Evolutionary conservation across 2,888 invertebrate species (phyloP), one percentile per base, ranked within the genome.

Genomic region (Himalopsyche kuldschensis): DNA sequence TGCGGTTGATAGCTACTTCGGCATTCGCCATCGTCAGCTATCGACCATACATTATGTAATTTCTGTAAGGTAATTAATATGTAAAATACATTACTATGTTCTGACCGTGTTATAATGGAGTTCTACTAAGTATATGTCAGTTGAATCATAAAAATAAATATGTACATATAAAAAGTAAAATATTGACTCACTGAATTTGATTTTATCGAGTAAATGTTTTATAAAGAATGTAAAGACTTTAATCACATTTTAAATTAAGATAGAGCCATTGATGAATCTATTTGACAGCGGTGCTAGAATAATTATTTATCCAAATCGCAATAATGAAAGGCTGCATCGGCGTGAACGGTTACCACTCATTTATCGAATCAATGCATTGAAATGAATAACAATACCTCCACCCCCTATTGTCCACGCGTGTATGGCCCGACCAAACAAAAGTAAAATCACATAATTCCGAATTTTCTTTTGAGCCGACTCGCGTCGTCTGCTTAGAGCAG

Each of bases 401-500:
- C 24, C 55, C 55, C 20, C 20, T 11, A 55, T 55, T 55, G 55
- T 55, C 55, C 55, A 55, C 5, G 24, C 20, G 55, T 55, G 55
- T 55, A 20, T 55, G 55, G 20, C 20, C 55, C 55, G 55, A 20
- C 24, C 24, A 55, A 55, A 55, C 41, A n/a, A 75, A 78, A 41
- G 63, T 78, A 48, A 83, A 83, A 83, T 79, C 81, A 80, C 79
- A 63, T 75, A 81, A 81, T 81, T 79, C 63, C 79, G 20, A 78
- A 78, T 79, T 80, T 77, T 55, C 32, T 31, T 80, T 20, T 80
- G 78, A 79, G 48, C 46, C 75, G 30, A 78, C 75, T 76, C 75
- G 82, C 80, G 77, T 48, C 80, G 77, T 80, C 78, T 76, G 55
- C 84, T 76, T 31, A 63, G 47, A 78, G n/a, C n/a, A n/a, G n/a